A percentile compares a stretch with the other conserved stretches of the same genome.
phyloP scores from a whole-genome alignment of 1,140 invertebrate species.

The Psilanteris sp. region DNA sequence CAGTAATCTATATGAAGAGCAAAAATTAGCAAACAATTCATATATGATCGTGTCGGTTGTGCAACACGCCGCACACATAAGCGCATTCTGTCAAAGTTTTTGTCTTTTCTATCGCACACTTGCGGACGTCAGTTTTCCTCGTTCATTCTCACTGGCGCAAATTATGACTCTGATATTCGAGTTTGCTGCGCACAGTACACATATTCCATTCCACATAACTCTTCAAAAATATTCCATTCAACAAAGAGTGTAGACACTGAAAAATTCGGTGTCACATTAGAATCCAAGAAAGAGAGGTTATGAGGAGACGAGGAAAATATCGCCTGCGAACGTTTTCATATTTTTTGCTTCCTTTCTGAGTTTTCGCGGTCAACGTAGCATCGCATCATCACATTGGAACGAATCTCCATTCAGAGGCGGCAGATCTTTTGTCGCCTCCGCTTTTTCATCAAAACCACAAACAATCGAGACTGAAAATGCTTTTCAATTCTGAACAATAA shows the following conservation, averaged over 20 bases:
- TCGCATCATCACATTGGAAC: constrained; percentile 35
- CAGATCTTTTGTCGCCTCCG: constrained; percentile 52
- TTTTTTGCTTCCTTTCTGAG: constrained; percentile 47
- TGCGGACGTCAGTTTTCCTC: constrained; percentile 28
- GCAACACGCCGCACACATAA: constrained; percentile 28
- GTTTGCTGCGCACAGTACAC: constrained; percentile 15
- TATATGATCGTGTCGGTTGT: constrained; percentile 1
- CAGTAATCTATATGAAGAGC: constrained; percentile 8
- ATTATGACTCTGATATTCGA: constrained; percentile 36
- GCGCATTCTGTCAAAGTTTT: constrained; percentile 21
- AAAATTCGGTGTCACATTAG: constrained; percentile 45
- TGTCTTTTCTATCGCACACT: constrained; percentile 25
- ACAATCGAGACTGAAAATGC: constrained; percentile 59
- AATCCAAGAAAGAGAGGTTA: constrained; percentile 26
- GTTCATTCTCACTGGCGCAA: constrained; percentile 23
- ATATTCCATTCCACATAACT: constrained; percentile 41
- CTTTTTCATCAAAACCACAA: constrained; percentile 60
- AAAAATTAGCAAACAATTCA: constrained; percentile 47
- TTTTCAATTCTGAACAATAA: constrained; percentile 57
- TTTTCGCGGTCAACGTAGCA: constrained; percentile 53
- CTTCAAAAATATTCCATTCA: constrained; percentile 41
- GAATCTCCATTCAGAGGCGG: constrained; percentile 46
- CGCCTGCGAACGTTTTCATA: constrained; percentile 12
- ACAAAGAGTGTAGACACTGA: constrained; percentile 26
- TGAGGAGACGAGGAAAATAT: constrained; percentile 18